Base-by-base conservation (phyloP, 2,797 vertebrate genomes). In the Gymnothorax reevesii region DNA sequence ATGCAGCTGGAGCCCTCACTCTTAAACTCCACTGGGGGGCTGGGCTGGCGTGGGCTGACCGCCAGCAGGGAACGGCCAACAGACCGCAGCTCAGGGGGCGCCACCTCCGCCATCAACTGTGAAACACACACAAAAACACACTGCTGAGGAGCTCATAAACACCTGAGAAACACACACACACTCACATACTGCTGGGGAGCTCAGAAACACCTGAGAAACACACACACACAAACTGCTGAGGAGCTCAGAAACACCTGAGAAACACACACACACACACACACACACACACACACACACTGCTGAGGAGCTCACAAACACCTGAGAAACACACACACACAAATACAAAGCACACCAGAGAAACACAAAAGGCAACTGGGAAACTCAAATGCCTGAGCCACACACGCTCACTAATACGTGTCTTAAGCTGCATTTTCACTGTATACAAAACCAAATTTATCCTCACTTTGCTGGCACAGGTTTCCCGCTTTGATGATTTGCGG, bases 31-130 rank as follows among this genome's bases (percentile, higher is more conserved):
- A 98, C 91, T 0, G 97, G 97, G 0, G 94, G 86, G 57, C 91
- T 94, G 5, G 93, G 86, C 0, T 0, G 0, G 0, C 57, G 0
- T 0, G 0, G 33, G 0, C 7, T 60, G 0, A 92, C 57, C 79
- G 97, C 95, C 62, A 98, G 95, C 84, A 98, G 89, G 4, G 96
- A 93, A 2, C 97, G 96, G 15, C 97, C 95, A 9, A 91, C 73
- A 0, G 90, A 88, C 59, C 91, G 92, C 4, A 88, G 82, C 33
- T 82, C 86, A 55, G 91, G 83, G 25, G 73, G 17, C 6, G 91
- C 73, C 25, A 91, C 80, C n/a, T 95, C 95, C 3, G 92, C 60
- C 88, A 94, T 93, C 17, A 94, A 88, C 95, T 96, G 91, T 84
- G 49, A n/a, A 89, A 52, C 22, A 25, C 42, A 13, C 83, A 84